Percentiles rank a stretch among this genome's conserved stretches.
Conservation (phyloP, 2,888 invertebrate genomes). For the Osedax frankpressi region DNA sequence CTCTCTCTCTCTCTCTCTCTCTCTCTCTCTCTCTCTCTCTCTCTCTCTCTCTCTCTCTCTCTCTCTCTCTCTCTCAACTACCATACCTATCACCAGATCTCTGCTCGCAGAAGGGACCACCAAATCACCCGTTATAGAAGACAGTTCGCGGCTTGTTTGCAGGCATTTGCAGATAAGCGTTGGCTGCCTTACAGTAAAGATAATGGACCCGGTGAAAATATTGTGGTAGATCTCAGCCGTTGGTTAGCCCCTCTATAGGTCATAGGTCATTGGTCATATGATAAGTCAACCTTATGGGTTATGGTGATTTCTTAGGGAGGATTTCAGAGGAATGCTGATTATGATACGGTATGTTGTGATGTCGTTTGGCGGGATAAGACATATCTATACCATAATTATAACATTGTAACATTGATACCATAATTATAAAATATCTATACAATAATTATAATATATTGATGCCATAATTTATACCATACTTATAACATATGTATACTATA, state of each 20-base stretch:
- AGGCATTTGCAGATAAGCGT: constrained; percentile 8
- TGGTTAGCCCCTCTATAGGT: not conserved
- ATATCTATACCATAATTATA: no score
- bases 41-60: constrained; percentile 1
- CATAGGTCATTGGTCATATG: no score
- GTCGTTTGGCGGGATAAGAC: no score
- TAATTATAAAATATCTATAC: no score
- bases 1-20: not conserved
- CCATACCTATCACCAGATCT: not conserved
- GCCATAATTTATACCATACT: no score
- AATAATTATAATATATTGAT: no score
- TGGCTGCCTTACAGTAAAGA: constrained; percentile 5
- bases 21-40: constrained; percentile 1
- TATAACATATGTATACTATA: no score
- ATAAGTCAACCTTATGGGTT: no score
- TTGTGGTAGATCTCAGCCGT: not conserved
- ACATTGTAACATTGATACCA: no score
- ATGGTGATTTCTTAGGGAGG: no score
- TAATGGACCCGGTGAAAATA: not conserved
- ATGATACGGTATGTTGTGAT: no score
- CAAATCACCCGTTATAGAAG: not conserved
- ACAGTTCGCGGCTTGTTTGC: constrained; percentile 10
- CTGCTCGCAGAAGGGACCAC: not conserved
- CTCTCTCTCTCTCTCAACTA: not conserved
- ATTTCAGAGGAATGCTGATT: no score